Base-by-base conservation (phyloP, 2,888 invertebrate species). In the Thecocarcelia acutangulata region DNA sequence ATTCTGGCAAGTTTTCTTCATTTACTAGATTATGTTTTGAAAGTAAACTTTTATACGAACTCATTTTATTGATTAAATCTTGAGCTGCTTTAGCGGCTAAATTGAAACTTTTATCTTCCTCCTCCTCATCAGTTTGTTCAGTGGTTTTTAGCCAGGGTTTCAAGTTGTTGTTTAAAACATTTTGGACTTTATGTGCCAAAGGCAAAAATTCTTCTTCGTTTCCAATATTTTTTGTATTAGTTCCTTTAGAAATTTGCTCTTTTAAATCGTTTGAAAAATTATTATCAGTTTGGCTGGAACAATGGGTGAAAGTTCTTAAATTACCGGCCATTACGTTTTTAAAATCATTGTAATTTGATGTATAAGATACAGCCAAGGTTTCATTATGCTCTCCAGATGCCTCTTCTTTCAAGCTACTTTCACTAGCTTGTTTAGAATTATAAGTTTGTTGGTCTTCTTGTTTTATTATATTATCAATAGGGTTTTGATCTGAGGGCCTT, bases 41-140 rank as follows among this genome's bases (percentile, higher is more conserved):
- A n/a, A 0, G 8, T 21, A 17, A 56, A 46, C 21, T 64, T 58
- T 73, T 58, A 9, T 50, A 70, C n/a, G 56, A 33, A 56, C 56
- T 73, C 13, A 81, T 42, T 19, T 64, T 73, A 11, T 3, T 68
- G 50, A 73, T 50, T 33, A 77, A 68, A 37, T 74, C 58, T 15
- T 64, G 11, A 11, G 73, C 69, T 1, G 73, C 63, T 8, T 3
- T 3, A 5, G 61, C 37, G 5, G 69, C 48, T 4, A 59, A 40
- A 2, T 21, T 17, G 17, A 68, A 19, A 13, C 48, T 46, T 48
- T 63, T 13, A 11, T 48, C n/a, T n/a, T n/a, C 56, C 3, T 48
- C 61, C 3, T 72, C 61, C 11, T 68, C 52, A 0, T 1, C 42
- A 0, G 33, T 33, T 33, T 33, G 33, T 33, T 3, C 33, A 9